phyloP scores from a whole-genome alignment of 2,113 vertebrate genomes.

The Ceratotherium simum region DNA sequence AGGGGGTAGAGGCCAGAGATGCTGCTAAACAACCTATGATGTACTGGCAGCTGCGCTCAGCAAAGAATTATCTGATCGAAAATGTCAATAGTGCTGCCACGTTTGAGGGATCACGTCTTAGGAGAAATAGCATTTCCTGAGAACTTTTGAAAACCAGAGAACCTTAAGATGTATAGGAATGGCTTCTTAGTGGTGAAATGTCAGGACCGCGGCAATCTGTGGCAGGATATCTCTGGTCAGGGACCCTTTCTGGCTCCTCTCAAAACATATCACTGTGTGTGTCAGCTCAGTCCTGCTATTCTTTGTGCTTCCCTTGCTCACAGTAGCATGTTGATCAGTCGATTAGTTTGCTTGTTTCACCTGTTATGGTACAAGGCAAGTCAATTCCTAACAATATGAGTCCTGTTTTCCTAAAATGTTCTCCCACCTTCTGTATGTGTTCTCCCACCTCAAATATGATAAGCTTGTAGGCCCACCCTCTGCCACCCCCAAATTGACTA shows the following conservation, averaged over 20 bases:
- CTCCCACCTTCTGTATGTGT: background rate
- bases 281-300: background rate
- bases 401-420: background rate
- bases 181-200: background rate
- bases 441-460: background rate
- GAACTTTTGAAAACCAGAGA: background rate
- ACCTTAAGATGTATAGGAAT: background rate
- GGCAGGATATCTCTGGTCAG: background rate
- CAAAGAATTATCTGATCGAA: background rate
- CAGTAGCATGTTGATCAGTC: background rate
- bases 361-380: background rate
- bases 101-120: background rate
- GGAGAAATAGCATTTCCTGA: background rate
- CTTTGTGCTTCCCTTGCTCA: background rate
- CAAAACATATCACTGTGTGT: background rate
- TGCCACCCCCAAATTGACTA: background rate
- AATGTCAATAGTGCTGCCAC: too few species aligned
- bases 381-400: background rate
- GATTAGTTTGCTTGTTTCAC: background rate
- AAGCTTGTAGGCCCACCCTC: background rate
- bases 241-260: background rate
- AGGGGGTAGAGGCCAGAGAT: background rate
- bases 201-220: background rate
- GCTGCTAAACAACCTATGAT: background rate
- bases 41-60: background rate